Conservation (phyloP, 2,888 invertebrate species). For the Folsomia candida region DNA sequence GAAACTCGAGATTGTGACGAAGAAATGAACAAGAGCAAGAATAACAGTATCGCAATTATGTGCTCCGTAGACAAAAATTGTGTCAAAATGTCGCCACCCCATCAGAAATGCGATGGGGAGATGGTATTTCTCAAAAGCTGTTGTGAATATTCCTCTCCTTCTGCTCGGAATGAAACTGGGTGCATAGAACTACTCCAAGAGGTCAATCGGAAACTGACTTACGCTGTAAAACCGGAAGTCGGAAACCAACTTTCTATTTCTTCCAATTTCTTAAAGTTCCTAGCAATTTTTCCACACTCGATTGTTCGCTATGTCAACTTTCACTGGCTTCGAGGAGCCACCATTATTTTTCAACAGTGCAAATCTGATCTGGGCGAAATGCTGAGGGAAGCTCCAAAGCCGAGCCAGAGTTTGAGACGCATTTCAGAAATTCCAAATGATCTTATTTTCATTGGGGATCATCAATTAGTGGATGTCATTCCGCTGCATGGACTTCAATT, state of each 20-base stretch:
- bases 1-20: background rate
- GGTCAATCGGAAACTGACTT: background rate
- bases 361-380: background rate
- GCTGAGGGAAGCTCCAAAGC: background rate
- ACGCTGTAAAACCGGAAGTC: background rate
- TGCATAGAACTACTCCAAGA: background rate
- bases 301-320: background rate
- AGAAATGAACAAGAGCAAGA: background rate
- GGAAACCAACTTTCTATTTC: background rate
- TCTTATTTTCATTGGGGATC: constrained; percentile 23
- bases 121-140: background rate
- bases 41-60: background rate
- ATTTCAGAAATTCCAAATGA: constrained; percentile 3
- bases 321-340: background rate
- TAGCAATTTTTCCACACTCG: background rate
- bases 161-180: background rate
- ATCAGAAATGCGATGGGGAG: background rate
- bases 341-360: constrained; percentile 16
- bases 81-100: background rate
- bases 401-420: background rate
- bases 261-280: background rate
- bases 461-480: constrained; percentile 32
- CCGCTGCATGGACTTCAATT: constrained; percentile 37
- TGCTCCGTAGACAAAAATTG: background rate
- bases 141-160: background rate